Base-by-base conservation (phyloP, 2,113 vertebrate species). In the Carassius gibelio region DNA sequence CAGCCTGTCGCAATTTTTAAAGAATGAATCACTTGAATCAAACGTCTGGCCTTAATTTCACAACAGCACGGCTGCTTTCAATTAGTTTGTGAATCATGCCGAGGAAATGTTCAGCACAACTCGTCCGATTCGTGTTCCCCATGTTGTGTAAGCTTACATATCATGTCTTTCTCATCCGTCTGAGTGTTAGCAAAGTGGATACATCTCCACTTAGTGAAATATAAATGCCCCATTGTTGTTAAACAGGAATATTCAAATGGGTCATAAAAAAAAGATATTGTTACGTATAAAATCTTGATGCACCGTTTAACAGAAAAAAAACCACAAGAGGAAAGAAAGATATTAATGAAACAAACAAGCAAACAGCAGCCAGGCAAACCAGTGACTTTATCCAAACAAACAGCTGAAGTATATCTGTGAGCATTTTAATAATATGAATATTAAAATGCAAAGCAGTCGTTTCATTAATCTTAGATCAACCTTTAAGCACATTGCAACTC, bases 341-440 rank as follows among this genome's bases (percentile, higher is more conserved):
- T 89, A 92, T 94, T 94, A 93, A 94, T 94, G 92, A 94, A 94
- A 93, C 94, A 94, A 93, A 92, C 92, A 93, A 91, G 92, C 88
- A 93, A 93, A 93, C 92, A 85, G 42, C 76, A 71, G 36, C 57
- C 21, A 48, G 42, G n/a, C 38, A 62, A 71, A 81, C 84, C 87
- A 93, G 91, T 91, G 90, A 87, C 90, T 93, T 85, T 64, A 45
- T 83, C 80, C 75, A 75, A 84, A 75, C 77, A 85, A 88, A 78
- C 72, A 79, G 66, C 30, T 38, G 81, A 82, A 71, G 38, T 68
- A 61, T 81, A 75, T 84, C 62, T 75, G 76, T 59, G 23, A 84
- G 83, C 78, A 21, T 83, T 52, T 74, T 69, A 34, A 71, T 10
- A 71, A 57, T 77, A 74, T 85, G 42, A 81, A 81, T 81, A 79